phyloP scores from a whole-genome alignment of 1,140 invertebrate genomes.

The Euura lappo region DNA sequence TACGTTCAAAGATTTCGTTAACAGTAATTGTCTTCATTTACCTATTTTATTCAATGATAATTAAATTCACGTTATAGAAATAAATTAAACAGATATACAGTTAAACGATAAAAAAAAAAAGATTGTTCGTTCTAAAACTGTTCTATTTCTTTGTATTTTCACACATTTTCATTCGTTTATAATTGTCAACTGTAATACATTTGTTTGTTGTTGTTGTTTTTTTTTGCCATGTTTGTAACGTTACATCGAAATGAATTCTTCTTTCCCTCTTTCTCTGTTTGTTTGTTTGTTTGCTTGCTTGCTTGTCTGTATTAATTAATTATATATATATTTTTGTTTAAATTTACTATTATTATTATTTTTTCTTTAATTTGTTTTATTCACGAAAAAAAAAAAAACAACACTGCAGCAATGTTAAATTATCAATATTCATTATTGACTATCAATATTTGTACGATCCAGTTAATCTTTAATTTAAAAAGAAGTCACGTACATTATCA shows the following conservation, averaged over 20 bases:
- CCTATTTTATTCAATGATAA: too few species aligned
- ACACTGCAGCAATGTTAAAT: not conserved
- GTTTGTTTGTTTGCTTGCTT: too few species aligned
- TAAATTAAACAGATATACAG: not conserved
- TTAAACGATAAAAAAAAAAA: not conserved
- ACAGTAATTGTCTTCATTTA: too few species aligned
- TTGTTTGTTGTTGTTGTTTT: too few species aligned
- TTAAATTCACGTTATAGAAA: not conserved
- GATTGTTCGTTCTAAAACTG: not conserved
- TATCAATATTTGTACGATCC: constrained; percentile 5
- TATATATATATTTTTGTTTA: too few species aligned
- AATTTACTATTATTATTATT: too few species aligned
- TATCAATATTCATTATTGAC: constrained; percentile 5
- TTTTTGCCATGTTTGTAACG: not conserved
- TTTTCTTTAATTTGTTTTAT: too few species aligned
- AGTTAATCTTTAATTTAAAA: not conserved
- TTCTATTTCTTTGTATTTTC: not conserved
- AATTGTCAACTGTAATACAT: not conserved
- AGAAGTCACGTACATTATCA: constrained; percentile 3
- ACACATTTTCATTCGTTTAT: not conserved
- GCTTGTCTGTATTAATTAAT: not conserved
- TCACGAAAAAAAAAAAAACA: too few species aligned
- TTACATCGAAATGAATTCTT: not conserved
- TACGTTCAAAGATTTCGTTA: too few species aligned
- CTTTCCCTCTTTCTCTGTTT: too few species aligned